phyloP scores from a whole-genome alignment of 2,113 vertebrate genomes.

The Potamarius usumacintae region DNA sequence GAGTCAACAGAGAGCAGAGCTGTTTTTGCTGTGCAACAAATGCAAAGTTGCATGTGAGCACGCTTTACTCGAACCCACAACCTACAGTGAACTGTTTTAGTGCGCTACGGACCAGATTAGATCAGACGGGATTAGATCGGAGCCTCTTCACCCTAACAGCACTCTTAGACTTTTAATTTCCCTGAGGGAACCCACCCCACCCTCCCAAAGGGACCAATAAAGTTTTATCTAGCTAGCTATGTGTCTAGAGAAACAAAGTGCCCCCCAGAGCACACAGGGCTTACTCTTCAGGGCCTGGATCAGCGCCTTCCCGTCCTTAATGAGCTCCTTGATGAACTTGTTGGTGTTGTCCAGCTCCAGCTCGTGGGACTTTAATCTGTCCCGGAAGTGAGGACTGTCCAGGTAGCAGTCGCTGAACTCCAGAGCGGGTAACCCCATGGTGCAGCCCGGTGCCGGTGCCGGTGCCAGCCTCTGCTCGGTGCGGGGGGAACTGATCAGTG shows the following conservation, averaged over 20 bases:
- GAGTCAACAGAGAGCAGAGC: no score
- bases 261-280: conserved; percentile 47
- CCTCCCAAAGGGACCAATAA: no score
- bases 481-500: background rate
- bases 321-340: conserved; percentile 98
- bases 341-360: conserved; percentile 97
- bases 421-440: conserved; percentile 90
- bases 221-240: no score
- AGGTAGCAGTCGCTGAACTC: conserved; percentile 97
- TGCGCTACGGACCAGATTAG: background rate
- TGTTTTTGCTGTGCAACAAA: background rate
- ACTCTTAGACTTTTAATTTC: background rate
- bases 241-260: background rate
- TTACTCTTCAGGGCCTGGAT: conserved; percentile 91
- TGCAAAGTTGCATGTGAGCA: background rate
- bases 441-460: no score
- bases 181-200: no score
- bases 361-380: conserved; percentile 91
- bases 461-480: no score
- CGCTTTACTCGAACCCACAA: background rate
- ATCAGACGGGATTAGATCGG: background rate
- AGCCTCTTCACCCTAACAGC: conserved; percentile 5
- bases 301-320: conserved; percentile 92
- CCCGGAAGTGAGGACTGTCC: conserved; percentile 93
- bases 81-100: background rate